Evolutionary conservation across 30 jellyfish, hydroid and myxozoan species (phyloP).

Genomic region (Cassiopea andromeda): DNA sequence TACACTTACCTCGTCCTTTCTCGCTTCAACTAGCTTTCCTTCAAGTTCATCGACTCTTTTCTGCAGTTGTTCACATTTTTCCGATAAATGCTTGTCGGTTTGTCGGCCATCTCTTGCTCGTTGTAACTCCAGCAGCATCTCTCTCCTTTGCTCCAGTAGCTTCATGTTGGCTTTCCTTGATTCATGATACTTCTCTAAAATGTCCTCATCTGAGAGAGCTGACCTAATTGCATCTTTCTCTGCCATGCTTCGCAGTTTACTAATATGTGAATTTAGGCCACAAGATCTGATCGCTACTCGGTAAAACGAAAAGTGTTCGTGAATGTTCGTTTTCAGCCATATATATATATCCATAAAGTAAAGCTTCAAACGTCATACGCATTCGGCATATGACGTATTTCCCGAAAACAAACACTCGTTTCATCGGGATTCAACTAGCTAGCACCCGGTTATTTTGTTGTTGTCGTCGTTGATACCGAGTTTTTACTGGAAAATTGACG

Average conservation of each 20-base stretch:
- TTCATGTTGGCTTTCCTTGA: conserved; percentile 46
- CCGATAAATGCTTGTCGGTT: conserved; percentile 2
- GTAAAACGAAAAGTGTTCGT: not conserved
- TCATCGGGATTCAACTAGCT: too few relatives aligned
- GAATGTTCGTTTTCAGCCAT: not conserved
- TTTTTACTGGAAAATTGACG: too few relatives aligned
- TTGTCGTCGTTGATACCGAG: too few relatives aligned
- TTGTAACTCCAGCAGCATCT: conserved; percentile 50
- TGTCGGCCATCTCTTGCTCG: conserved; percentile 18
- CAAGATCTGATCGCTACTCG: not conserved
- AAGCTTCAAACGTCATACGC: too few relatives aligned
- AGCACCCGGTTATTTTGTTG: too few relatives aligned
- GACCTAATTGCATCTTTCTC: not conserved
- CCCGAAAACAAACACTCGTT: too few relatives aligned
- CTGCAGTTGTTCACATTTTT: conserved; percentile 20
- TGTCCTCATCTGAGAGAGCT: conserved; percentile 7
- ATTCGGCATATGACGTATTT: too few relatives aligned
- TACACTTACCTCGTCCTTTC: not conserved
- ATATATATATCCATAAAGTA: not conserved
- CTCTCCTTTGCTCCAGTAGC: conserved; percentile 55
- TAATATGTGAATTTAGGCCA: not conserved
- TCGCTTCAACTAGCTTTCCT: not conserved
- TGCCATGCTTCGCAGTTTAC: not conserved
- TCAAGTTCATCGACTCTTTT: conserved; percentile 37
- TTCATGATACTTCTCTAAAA: conserved; percentile 43